Evolutionary conservation across 53 echinoderm and acorn worm species (phyloP), one percentile per base, ranked within the genome.

Genomic region (Paelopatides confundens): DNA sequence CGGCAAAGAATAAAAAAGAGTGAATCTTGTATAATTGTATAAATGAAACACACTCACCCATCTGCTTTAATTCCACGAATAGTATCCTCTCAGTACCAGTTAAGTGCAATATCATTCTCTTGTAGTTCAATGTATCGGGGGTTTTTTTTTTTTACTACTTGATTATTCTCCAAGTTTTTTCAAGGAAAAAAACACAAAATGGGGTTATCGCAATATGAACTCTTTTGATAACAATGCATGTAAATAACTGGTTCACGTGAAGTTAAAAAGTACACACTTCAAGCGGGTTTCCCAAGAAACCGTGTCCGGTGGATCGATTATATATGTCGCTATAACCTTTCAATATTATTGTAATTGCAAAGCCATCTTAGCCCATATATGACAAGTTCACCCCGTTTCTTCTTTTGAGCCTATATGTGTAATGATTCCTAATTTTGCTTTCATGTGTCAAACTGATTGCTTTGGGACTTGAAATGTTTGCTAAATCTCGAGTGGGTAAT

Each of bases 341-440:
- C 27, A 38, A 39, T 26, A 74, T 74, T 39, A 37, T 74, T 40
- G 46, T 74, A 74, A 39, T 74, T 74, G 28, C 74, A 74, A 28
- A 38, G 74, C 74, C 74, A 74, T 74, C 74, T 74, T 74, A 74
- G 74, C 74, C 74, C 39, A 74, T 74, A 74, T 74, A 74, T 46
- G 74, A 39, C 74, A 74, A 74, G 74, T 40, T 74, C 39, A 74
- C 24, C 74, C 74, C 39, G 46, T 74, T 74, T 39, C 74, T 26
- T n/a, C 27, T 1, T 74, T 35, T 40, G 5, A 33, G 47, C 38
- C 46, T 58, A 58, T 40, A 74, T 26, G 47, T 74, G 27, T 40
- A 46, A 74, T 74, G 27, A 39, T 28, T 2, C 40, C 46, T 74
- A 74, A 35, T 74, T 74, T 46, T 74, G 46, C 39, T 74, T 74